Evolutionary conservation across 2,113 vertebrate species (phyloP), one percentile per base, ranked within the genome.

Genomic region (Lagenorhynchus albirostris): DNA sequence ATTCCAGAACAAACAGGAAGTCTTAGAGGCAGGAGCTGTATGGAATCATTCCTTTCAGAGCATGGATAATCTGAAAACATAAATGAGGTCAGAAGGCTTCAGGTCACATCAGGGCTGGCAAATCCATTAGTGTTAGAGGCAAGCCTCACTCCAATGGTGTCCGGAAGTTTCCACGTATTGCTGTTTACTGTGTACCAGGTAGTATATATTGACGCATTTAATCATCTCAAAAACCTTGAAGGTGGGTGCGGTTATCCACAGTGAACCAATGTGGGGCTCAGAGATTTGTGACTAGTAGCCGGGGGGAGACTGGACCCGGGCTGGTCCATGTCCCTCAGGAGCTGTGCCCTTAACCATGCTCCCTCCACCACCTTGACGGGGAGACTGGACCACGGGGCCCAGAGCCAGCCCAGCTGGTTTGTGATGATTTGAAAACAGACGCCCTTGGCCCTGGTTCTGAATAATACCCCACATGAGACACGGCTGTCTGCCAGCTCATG

Each of bases 201-300:
- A 1, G 14, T 3, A 2, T 13, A 13, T 6, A 26, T 58, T 1
- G 18, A 38, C 5, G 0, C 41, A 3, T 29, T 25, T 63, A 0
- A 13, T 65, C 44, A 3, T 9, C 20, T 31, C 29, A 20, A 0
- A 67, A 87, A 23, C 36, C 26, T 21, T 10, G 77, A 1, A 18
- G 53, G n/a, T 8, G 11, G 53, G 20, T 4, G 2, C 33, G 26
- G 4, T 31, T 11, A 8, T 18, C 13, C 13, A 2, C 5, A 3
- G 84, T 6, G n/a, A 26, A 50, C 26, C 1, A 20, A 1, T 0
- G 31, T 1, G 10, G 53, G 29, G 25, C 15, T 10, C 13, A 17
- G 71, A 29, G 41, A 4, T 11, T 4, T 26, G 81, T 18, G 15
- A 62, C 60, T 1, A 0, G 65, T 25, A 1, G 20, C 87, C 21